Percentiles rank a stretch among this genome's conserved stretches.
phyloP scores from a whole-genome alignment of 2,113 vertebrate species.

The Probosciger aterrimus region DNA sequence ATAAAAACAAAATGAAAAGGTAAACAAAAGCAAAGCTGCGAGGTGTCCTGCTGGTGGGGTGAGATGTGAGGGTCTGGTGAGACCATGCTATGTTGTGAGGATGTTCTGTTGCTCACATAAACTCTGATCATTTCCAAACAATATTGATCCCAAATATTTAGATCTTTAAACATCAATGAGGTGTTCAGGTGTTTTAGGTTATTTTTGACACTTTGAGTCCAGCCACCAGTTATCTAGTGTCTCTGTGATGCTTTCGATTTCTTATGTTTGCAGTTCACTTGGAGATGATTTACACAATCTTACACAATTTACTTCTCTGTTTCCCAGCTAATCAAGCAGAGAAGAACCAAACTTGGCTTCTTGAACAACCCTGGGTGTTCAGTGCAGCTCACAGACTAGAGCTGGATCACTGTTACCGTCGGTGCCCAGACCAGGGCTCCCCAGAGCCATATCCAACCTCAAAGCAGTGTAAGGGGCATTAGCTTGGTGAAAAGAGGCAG shows the following conservation, averaged over 20 bases:
- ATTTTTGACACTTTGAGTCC: not conserved
- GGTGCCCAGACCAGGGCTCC: not conserved
- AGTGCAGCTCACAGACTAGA: not conserved
- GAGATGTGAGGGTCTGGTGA: not conserved
- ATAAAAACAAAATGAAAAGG: not conserved
- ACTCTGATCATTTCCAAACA: not conserved
- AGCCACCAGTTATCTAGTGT: not conserved
- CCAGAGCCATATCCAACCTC: fast-evolving
- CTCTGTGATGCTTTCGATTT: not conserved
- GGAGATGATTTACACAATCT: not conserved
- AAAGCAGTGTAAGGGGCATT: not conserved
- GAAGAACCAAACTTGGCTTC: not conserved
- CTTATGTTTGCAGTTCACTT: not conserved
- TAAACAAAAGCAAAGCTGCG: not conserved
- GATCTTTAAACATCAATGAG: not conserved
- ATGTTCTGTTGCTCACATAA: not conserved
- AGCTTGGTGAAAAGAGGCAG: not conserved
- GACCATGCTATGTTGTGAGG: not conserved
- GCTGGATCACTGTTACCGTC: fast-evolving
- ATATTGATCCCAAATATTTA: not conserved
- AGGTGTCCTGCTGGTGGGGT: not conserved
- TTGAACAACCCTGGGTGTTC: fast-evolving
- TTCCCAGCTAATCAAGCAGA: not conserved
- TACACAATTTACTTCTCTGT: not conserved
- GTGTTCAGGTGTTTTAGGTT: not conserved